Evolutionary conservation across 2,113 vertebrate genomes (phyloP), one percentile per base, ranked within the genome.

Genomic region (Phyllopteryx taeniolatus): DNA sequence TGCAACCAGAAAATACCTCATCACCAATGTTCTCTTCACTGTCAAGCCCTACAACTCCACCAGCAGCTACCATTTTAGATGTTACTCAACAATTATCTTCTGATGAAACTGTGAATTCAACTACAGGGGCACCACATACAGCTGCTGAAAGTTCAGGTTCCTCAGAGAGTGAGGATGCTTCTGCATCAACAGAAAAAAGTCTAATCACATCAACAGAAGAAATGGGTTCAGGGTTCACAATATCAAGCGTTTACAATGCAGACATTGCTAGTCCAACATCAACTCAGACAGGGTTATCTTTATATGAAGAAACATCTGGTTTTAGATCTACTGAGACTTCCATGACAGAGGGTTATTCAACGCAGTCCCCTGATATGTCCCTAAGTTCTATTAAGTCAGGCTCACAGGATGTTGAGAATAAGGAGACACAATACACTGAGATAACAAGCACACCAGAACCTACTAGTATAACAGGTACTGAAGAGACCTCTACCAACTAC

Each of bases 31-130:
- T 33, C 44, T 73, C 69, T 53, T 72, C 75, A 79, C 17, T 62
- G 19, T 70, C 66, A 39, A 83, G 72, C 60, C 68, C 75, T 63
- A 68, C 47, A 8, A 73, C 42, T 69, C 60, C 64, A 68, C 22
- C 19, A 27, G 57, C 64, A 22, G 27, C 51, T 42, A 60, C 57
- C 10, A 67, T 67, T 76, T 71, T 65, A 70, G 53, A 73, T 71
- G n/a, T 57, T 17, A 76, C 57, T 39, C 44, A 70, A 46, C 56
- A 70, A 56, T 53, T 68, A 12, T 12, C 13, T 10, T 60, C 33
- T 33, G 54, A 46, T 68, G 44, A 61, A 11, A 78, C 57, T 68
- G 60, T 72, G 4, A 71, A 67, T 69, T 54, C 46, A 71, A 61
- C 39, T 20, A 64, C 67, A 20, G 2, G 17, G 8, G 31, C 8